A percentile compares a stretch with the other conserved stretches of the same genome.
Evolutionary conservation across 2,797 vertebrate species (phyloP).

Genomic region (Capromys pilorides): DNA sequence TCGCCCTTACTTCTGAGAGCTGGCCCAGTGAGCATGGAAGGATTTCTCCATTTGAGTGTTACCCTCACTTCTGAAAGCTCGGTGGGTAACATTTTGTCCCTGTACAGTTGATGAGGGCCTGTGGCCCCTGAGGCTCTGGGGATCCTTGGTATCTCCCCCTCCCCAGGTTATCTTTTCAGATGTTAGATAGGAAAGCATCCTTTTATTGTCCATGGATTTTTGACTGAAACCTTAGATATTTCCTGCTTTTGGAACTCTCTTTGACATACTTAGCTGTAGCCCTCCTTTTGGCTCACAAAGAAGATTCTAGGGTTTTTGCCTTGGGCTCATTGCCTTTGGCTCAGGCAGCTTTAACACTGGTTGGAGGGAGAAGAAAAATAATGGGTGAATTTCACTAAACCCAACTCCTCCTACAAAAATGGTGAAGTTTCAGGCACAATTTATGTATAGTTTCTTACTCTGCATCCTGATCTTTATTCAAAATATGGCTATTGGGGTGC

Average conservation of each 20-base stretch:
- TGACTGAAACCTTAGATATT: not conserved
- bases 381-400: not conserved
- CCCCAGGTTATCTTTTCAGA: not conserved
- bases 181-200: not conserved
- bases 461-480: not conserved
- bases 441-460: not conserved
- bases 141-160: not conserved
- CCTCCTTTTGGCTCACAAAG: not conserved
- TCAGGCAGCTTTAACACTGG: not conserved
- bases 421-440: not conserved
- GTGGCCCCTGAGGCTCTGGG: not conserved
- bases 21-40: not conserved
- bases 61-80: not conserved
- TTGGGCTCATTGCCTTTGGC: slow-evolving; percentile 1
- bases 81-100: not conserved
- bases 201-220: slow-evolving; percentile 16
- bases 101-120: not conserved
- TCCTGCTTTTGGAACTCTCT: not conserved
- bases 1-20: not conserved
- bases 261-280: not conserved
- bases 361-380: not conserved
- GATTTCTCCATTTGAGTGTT: not conserved
- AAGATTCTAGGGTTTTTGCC: slow-evolving; percentile 24
- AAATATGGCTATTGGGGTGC: not conserved
- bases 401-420: not conserved